A percentile compares a stretch with the other conserved stretches of the same genome.
Evolutionary conservation across 2,113 vertebrate species (phyloP).

Genomic region (Eptatretus burgeri): DNA sequence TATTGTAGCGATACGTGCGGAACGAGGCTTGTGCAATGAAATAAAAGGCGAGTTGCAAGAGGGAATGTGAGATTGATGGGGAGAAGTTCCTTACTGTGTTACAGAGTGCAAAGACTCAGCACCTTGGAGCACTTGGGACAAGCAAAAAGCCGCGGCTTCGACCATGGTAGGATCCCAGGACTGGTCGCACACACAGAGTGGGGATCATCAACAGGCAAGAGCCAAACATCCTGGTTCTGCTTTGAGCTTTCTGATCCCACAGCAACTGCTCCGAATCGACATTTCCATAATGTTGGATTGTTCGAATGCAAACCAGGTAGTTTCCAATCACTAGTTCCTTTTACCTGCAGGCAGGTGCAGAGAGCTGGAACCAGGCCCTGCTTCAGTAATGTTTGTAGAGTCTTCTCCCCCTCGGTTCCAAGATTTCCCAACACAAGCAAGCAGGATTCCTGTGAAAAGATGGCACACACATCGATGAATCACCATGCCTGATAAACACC

Average conservation of each 20-base stretch:
- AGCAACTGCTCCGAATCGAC: too few species aligned
- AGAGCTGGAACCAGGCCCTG: slow-evolving; percentile 58
- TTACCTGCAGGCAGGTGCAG: slow-evolving; percentile 42
- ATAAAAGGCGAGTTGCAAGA: too few species aligned
- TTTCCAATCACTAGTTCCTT: background rate
- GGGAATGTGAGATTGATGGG: background rate
- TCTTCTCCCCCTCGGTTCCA: slow-evolving; percentile 32
- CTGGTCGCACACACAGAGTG: slow-evolving; percentile 18
- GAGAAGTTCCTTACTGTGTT: slow-evolving; percentile 37
- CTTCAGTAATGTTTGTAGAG: slow-evolving; percentile 45
- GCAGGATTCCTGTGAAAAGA: slow-evolving; percentile 42
- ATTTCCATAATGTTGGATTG: too few species aligned
- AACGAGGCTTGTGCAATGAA: too few species aligned
- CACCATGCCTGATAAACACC: too few species aligned
- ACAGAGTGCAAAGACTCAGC: slow-evolving; percentile 33
- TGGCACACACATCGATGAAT: too few species aligned
- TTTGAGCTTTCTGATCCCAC: too few species aligned
- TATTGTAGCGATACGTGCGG: too few species aligned
- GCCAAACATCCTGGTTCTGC: too few species aligned
- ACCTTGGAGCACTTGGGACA: slow-evolving; percentile 67
- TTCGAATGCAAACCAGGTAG: background rate
- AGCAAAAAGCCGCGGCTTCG: slow-evolving; percentile 49
- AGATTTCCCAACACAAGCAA: slow-evolving; percentile 74
- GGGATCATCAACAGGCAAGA: too few species aligned
- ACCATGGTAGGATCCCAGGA: slow-evolving; percentile 38